Conservation (phyloP, 2,113 vertebrate genomes). For the Xiphophorus hellerii region DNA sequence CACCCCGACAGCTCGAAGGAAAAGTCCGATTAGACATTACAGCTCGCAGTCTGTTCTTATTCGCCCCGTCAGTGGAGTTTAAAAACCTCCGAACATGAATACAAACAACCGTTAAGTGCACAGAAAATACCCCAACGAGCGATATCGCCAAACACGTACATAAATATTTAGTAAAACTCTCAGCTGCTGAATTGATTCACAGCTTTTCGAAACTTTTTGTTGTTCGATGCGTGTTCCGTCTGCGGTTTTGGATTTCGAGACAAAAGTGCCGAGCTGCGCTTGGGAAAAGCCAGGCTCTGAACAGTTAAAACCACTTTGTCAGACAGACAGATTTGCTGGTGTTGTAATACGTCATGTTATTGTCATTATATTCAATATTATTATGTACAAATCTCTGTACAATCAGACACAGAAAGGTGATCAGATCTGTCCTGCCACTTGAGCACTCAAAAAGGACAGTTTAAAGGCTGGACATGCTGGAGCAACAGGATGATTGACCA, state of each 20-base stretch:
- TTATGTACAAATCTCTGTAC: conserved; percentile 76
- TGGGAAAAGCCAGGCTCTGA: conserved; percentile 46
- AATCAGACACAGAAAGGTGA: conserved; percentile 62
- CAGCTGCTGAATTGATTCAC: not conserved
- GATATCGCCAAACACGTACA: conserved; percentile 2
- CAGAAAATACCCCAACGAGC: conserved; percentile 7
- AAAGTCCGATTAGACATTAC: not conserved
- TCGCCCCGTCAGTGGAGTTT: not conserved
- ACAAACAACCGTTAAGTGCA: not conserved
- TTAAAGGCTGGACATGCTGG: conserved; percentile 43
- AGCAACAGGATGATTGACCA: conserved; percentile 41
- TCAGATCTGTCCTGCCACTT: conserved; percentile 38
- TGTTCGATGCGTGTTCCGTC: conserved; percentile 37
- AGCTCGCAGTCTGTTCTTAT: not conserved
- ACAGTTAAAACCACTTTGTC: conserved; percentile 50
- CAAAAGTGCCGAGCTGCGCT: conserved; percentile 12
- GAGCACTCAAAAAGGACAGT: conserved; percentile 49
- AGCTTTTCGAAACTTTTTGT: conserved; percentile 1
- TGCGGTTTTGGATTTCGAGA: conserved; percentile 11
- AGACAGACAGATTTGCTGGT: conserved; percentile 73
- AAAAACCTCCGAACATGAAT: not conserved
- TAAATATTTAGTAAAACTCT: not conserved
- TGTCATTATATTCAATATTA: conserved; percentile 40
- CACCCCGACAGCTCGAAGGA: not conserved
- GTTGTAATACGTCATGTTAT: conserved; percentile 68